Evolutionary conservation across 2,888 invertebrate genomes (phyloP), one percentile per base, ranked within the genome.

Genomic region (Drosophila aldrichi): DNA sequence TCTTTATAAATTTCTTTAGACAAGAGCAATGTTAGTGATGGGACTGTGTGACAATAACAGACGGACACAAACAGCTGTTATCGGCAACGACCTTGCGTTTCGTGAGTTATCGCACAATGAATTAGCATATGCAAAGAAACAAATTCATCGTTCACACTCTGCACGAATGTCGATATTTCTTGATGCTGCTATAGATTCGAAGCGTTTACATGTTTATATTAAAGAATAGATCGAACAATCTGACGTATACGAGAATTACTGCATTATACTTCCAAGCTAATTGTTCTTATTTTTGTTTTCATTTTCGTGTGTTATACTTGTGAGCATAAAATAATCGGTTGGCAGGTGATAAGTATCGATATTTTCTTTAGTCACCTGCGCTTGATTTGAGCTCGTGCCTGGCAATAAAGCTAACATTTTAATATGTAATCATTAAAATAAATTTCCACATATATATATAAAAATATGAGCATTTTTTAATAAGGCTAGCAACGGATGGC

Each of bases 1-100:
- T 63, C 34, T 72, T 41, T n/a, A 41, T 41, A 55, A 74, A 74
- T 69, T 59, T 63, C 49, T 56, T 69, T 63, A 34, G 38, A 59
- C 49, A 62, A 68, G 61, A 62, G 55, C 54, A 22, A 55, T 29
- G 74, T 49, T 73, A 74, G 73, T 38, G 71, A 73, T 73, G 71
- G 55, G 34, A n/a, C 55, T 56, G 36, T 48, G 8, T 18, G 58
- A 74, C 69, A 74, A 74, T 63, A 74, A 74, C 56, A 73, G 69
- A 65, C 57, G 16, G 54, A 54, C 73, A 72, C 65, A 58, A 71
- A 74, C 72, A 72, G 72, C 73, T 73, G 73, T 54, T 51, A 73
- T 74, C 74, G 74, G 56, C 59, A 62, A 58, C 72, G 71, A 71
- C 66, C 65, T 65, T 65, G 66, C 66, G 71, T 71, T 51, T 16